Evolutionary conservation across 1,140 invertebrate genomes (phyloP).

Genomic region (Onthophagus taurus): DNA sequence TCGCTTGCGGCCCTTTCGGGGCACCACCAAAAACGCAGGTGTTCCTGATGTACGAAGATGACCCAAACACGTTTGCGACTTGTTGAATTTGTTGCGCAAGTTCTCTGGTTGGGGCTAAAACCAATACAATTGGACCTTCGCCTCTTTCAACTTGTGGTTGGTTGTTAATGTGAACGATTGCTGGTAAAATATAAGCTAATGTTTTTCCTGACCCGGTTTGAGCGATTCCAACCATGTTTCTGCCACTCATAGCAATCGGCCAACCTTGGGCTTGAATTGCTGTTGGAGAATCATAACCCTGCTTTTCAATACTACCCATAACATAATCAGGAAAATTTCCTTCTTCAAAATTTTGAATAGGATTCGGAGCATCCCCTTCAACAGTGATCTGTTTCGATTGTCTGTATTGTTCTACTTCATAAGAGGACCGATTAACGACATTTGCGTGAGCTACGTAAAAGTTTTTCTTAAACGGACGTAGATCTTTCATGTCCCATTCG

Average conservation of each 20-base stretch:
- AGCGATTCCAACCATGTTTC: constrained; percentile 89
- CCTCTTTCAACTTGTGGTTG: constrained; percentile 71
- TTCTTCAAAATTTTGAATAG: constrained; percentile 10
- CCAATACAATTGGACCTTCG: constrained; percentile 84
- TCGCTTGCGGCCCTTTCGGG: constrained; percentile 75
- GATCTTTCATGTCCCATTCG: constrained; percentile 65
- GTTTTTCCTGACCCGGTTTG: constrained; percentile 89
- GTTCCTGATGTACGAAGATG: constrained; percentile 70
- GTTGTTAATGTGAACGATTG: constrained; percentile 88
- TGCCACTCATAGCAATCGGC: constrained; percentile 84
- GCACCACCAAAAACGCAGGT: constrained; percentile 94
- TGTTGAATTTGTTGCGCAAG: constrained; percentile 94
- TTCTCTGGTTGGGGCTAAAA: constrained; percentile 90
- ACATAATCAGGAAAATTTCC: constrained; percentile 11
- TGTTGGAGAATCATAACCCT: constrained; percentile 72
- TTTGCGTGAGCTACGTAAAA: constrained; percentile 79
- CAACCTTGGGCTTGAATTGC: constrained; percentile 82
- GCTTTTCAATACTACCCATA: constrained; percentile 38
- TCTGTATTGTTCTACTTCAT: constrained; percentile 71
- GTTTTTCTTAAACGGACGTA: constrained; percentile 86
- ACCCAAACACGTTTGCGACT: constrained; percentile 84
- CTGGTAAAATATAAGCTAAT: constrained; percentile 69
- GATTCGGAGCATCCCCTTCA: constrained; percentile 43
- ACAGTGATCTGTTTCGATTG: constrained; percentile 73
- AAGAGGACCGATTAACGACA: constrained; percentile 56